Base-by-base conservation (phyloP, 2,113 vertebrate genomes). In the Microcebus tavaratra region DNA sequence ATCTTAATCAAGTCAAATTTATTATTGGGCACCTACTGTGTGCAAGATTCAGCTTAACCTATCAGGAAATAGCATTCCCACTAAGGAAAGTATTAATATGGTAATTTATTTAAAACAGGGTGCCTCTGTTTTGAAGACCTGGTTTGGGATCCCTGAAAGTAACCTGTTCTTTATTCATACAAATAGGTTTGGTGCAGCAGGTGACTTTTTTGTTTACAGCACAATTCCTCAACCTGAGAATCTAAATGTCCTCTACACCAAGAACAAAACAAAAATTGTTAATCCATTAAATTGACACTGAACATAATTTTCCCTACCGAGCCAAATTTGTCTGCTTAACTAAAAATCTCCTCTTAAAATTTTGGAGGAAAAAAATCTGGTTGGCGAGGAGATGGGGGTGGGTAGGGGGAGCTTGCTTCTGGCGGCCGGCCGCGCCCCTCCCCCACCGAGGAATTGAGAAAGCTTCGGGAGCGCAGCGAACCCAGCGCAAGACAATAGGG, bases 401-500 rank as follows among this genome's bases (percentile, higher is more conserved):
- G 34, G 73, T 4, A 39, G 59, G 8, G 75, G 29, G 48, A 36
- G 76, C 12, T 5, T 3, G 59, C 39, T 88, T 42, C 72, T 34
- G 0, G 95, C 39, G 6, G 88, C 85, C 39, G 15, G 88, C 85
- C 42, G 73, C 53, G 89, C 96, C 97, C 97, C 93, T 97, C 97
- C 96, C 94, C 94, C 92, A 97, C 50, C 15, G 50, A 67, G 61
- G 70, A 94, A 15, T 1, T 1, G 93, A 36, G 65, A 67, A 61
- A 91, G 89, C 72, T 87, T 67, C 21, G 0, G 11, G 57, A 87
- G 88, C 88, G 48, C 96, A 83, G 88, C 45, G 12, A 27, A 76
- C 91, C 87, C 39, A n/a, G 57, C 42, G 86, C 57, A 10, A 70
- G 79, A 94, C 94, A 98, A 98, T 97, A 88, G 97, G 90, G 92